Conservation (phyloP, 2,113 vertebrate species). For the Eonycteris spelaea region DNA sequence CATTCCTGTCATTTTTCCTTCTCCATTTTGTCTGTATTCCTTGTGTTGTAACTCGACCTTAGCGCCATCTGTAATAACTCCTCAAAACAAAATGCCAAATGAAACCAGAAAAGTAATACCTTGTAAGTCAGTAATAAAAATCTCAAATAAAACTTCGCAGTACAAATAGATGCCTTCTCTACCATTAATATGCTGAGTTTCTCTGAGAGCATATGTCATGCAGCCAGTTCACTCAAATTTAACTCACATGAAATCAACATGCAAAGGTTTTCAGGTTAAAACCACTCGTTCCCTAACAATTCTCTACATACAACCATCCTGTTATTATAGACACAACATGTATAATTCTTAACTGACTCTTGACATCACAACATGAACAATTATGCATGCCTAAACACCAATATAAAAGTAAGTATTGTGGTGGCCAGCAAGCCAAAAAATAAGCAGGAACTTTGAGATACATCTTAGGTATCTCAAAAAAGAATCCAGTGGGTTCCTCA, state of each 20-base stretch:
- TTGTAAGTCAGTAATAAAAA: neutral
- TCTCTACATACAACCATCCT: neutral
- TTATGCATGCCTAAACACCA: neutral
- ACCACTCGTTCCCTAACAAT: neutral
- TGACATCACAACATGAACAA: neutral
- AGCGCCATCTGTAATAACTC: neutral
- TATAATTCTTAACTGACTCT: slow-evolving; percentile 24
- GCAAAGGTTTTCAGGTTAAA: neutral
- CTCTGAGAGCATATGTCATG: neutral
- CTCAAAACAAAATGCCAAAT: slow-evolving; percentile 25
- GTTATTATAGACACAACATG: neutral
- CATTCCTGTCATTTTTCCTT: neutral
- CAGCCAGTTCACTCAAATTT: neutral
- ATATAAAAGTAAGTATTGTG: neutral
- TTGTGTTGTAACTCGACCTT: neutral
- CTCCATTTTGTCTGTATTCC: neutral
- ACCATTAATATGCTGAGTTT: neutral
- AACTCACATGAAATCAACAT: slow-evolving; percentile 16
- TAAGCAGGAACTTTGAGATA: neutral
- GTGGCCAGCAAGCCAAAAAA: neutral
- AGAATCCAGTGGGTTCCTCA: neutral
- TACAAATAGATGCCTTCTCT: neutral
- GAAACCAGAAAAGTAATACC: slow-evolving; percentile 19
- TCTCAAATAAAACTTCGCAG: neutral
- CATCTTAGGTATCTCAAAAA: neutral